A percentile compares a stretch with the other conserved stretches of the same genome.
Conservation (phyloP, 2,113 vertebrate species). For the Pardalotus punctatus region DNA sequence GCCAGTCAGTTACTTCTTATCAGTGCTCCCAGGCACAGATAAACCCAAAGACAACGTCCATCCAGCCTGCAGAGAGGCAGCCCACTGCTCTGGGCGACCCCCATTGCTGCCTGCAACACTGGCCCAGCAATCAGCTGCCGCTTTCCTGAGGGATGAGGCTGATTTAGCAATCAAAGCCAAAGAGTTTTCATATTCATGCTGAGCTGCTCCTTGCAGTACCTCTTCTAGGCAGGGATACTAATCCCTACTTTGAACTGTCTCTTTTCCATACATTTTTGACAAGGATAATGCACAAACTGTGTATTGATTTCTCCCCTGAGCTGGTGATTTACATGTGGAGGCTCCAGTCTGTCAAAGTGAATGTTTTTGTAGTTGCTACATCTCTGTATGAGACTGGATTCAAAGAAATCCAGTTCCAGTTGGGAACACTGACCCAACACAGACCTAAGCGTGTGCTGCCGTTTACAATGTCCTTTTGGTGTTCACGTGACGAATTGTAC, state of each 20-base stretch:
- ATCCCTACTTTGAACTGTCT: background rate
- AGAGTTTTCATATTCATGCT: background rate
- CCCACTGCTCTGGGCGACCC: background rate
- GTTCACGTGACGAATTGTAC: fast-evolving
- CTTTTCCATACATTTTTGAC: background rate
- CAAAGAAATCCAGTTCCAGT: background rate
- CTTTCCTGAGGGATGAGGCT: background rate
- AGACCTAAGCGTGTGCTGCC: background rate
- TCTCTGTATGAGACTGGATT: background rate
- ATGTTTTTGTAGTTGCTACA: background rate
- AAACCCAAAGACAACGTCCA: background rate
- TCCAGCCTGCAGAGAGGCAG: background rate
- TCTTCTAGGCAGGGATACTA: background rate
- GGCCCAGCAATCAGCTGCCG: background rate
- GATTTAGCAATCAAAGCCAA: background rate
- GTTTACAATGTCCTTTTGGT: background rate
- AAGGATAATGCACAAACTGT: background rate
- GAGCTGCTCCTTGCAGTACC: background rate
- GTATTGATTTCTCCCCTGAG: background rate
- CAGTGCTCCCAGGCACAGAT: background rate
- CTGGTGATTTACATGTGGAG: background rate
- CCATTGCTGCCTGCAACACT: background rate
- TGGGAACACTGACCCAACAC: background rate
- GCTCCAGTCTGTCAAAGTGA: background rate
- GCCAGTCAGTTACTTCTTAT: background rate